A percentile compares a stretch with the other conserved stretches of the same genome.
Evolutionary conservation across 2,797 vertebrate genomes (phyloP).

Genomic region (Cyclopterus lumpus): DNA sequence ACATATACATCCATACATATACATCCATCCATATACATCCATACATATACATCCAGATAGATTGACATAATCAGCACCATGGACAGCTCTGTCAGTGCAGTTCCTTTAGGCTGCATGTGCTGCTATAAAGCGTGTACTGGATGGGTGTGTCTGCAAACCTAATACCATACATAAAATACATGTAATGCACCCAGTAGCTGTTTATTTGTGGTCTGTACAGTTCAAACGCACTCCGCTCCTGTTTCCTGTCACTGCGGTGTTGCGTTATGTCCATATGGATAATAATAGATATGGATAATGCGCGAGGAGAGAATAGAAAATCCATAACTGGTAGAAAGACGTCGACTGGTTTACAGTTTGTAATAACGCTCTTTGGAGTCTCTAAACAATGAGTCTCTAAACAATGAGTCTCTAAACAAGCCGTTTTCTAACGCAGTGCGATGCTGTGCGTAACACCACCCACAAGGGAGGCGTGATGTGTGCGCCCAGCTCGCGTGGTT

Average conservation of each 20-base stretch:
- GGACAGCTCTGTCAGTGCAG: constrained; percentile 63
- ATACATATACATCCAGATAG: too few relatives aligned
- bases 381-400: too few relatives aligned
- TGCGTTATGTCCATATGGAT: neutral
- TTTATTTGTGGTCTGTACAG: neutral
- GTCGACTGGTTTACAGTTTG: neutral
- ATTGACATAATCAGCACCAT: constrained; percentile 67
- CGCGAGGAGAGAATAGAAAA: neutral
- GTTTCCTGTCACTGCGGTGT: neutral
- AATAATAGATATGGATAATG: neutral
- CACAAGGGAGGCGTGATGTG: constrained; percentile 55
- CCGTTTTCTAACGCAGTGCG: constrained; percentile 17
- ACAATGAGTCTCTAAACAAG: too few relatives aligned
- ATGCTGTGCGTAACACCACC: constrained; percentile 56
- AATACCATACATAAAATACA: neutral
- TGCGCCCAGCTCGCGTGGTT: constrained; percentile 41
- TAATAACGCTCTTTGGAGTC: constrained; percentile 6
- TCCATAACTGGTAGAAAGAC: neutral
- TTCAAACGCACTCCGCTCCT: neutral
- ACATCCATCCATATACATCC: too few relatives aligned
- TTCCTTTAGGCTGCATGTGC: neutral
- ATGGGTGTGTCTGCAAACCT: neutral
- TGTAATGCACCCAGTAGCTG: neutral
- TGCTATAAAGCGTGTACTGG: neutral
- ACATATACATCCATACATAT: too few relatives aligned